Evolutionary conservation across 2,113 vertebrate species (phyloP), one percentile per base, ranked within the genome.

Genomic region (Varanus komodoensis): DNA sequence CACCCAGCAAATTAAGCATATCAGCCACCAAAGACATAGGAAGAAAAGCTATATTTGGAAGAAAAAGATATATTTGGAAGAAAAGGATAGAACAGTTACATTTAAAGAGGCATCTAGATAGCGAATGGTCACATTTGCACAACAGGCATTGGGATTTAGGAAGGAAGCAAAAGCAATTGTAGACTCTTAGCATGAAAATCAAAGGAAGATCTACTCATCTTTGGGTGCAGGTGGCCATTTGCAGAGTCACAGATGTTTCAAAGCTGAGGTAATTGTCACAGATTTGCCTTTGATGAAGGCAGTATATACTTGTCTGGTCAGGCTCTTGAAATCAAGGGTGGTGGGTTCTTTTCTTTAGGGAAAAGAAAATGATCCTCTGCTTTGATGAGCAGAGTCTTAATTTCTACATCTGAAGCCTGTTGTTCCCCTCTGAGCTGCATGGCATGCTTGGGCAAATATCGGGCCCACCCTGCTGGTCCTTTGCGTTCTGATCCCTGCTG

Each of bases 1-100:
- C 73, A 68, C 21, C 54, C 68, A 83, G 83, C 4, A 90, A 93
- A 88, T 93, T 87, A 91, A 93, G 74, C n/a, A 0, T 11, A 91
- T 82, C 92, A 90, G 87, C 81, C 34, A 50, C 34, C 48, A 88
- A 77, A 81, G 92, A 90, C 17, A 91, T 0, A 0, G 17, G 81
- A 74, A 87, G 74, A 78, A 92, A 6, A n/a, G 50, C 23, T 86
- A 80, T 44, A 3, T 89, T 69, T 83, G 61, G 84, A 84, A 90
- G 88, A 48, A 78, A 92, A 6, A 29, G 50, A 17, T 86, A 80
- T 44, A 3, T 89, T 69, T 83, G 61, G 84, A 84, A 90, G 88
- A 48, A 84, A 71, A 85, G 74, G 82, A 81, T 85, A 69, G 34
- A 87, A 71, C 44, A 78, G 4, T 23, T 48, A 87, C 86, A 74